A percentile compares a stretch with the other conserved stretches of the same genome.
Conservation (phyloP, 1,140 invertebrate species). For the Onthophagus taurus region DNA sequence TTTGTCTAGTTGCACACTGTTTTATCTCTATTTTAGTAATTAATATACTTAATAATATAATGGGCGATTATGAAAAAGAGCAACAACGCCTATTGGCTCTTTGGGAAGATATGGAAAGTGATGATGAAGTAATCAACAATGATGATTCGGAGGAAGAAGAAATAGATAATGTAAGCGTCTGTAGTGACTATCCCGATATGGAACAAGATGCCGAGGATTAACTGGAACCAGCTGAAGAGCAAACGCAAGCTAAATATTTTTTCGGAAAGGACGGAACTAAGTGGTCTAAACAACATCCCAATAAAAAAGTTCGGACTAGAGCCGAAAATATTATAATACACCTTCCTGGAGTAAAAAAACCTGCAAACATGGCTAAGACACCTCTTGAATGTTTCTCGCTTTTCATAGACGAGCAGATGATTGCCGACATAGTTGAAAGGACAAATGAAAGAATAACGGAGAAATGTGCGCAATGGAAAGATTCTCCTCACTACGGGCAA, state of each 20-base stretch:
- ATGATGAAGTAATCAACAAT: no score
- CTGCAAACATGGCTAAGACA: conserved; percentile 1
- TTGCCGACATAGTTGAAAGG: conserved; percentile 1
- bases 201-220: background rate
- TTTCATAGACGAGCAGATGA: conserved; percentile 4
- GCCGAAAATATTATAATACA: conserved; percentile 1
- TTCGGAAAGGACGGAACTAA: background rate
- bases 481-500: background rate
- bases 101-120: no score
- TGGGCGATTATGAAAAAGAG: no score
- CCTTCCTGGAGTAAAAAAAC: background rate
- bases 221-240: background rate
- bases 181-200: conserved; percentile 3
- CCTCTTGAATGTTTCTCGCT: conserved; percentile 6
- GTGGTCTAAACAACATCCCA: background rate
- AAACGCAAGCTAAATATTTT: background rate
- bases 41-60: no score
- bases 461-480: background rate
- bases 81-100: no score
- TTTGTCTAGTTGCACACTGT: no score
- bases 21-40: no score
- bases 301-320: background rate
- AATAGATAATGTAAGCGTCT: no score
- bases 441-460: conserved; percentile 6
- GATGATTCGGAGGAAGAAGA: no score